A percentile compares a stretch with the other conserved stretches of the same genome.
Conservation (phyloP, 2,888 invertebrate genomes). For the Chymomyza fuscimana region DNA sequence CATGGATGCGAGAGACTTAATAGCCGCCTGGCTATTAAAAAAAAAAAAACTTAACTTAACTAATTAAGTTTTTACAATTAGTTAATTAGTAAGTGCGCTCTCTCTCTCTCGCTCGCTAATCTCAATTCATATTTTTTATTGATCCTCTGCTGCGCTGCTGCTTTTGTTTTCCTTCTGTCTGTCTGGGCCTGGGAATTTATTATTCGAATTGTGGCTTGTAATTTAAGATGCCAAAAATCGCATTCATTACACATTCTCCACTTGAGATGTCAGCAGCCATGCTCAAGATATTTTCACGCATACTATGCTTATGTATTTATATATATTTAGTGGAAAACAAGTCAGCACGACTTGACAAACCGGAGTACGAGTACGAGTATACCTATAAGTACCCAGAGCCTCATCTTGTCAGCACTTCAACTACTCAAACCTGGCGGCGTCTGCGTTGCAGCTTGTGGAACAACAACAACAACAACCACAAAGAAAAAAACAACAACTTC, state of each 20-base stretch:
- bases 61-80: neutral
- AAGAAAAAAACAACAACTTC: constrained; percentile 31
- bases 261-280: constrained; percentile 26
- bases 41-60: constrained; percentile 7
- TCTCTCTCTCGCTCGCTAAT: neutral
- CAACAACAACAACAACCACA: constrained; percentile 30
- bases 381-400: neutral
- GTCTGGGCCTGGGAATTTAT: neutral
- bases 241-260: constrained; percentile 50
- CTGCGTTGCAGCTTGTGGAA: constrained; percentile 23
- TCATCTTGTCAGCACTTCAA: neutral
- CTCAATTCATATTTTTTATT: neutral
- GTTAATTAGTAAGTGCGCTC: neutral
- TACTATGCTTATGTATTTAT: constrained; percentile 40
- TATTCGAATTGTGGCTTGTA: constrained; percentile 31
- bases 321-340: constrained; percentile 48
- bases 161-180: neutral
- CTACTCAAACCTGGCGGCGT: constrained; percentile 1
- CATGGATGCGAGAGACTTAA: no score
- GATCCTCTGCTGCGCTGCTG: neutral
- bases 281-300: constrained; percentile 5
- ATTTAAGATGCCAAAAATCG: constrained; percentile 55
- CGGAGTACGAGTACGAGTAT: neutral
- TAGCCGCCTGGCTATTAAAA: no score
- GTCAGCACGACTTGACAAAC: constrained; percentile 1